A percentile compares a stretch with the other conserved stretches of the same genome.
Evolutionary conservation across 2,888 invertebrate genomes (phyloP).

Genomic region (Amaurobius ferox): DNA sequence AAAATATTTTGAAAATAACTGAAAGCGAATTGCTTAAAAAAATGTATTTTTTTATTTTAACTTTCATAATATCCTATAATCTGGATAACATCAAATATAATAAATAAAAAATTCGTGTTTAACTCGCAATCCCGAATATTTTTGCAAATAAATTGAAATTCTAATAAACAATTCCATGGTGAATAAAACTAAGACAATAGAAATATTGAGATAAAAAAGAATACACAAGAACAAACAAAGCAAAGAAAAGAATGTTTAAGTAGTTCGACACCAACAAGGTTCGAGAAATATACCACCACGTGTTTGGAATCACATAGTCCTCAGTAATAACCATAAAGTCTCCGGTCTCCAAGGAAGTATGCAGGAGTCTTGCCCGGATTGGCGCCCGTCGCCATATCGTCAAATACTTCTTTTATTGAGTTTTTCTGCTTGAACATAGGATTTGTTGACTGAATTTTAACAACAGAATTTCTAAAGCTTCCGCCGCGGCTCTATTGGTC

Average conservation of each 20-base stretch:
- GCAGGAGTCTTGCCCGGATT: slow-evolving; percentile 45
- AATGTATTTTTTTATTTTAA: too few relatives aligned
- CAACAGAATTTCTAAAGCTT: slow-evolving; percentile 56
- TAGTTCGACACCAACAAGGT: slow-evolving; percentile 61
- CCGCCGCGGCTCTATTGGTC: neutral
- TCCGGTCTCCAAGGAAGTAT: slow-evolving; percentile 45
- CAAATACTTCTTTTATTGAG: slow-evolving; percentile 29
- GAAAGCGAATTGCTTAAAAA: too few relatives aligned
- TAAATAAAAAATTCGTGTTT: too few relatives aligned
- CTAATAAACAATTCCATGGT: neutral
- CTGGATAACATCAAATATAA: too few relatives aligned
- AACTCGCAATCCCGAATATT: too few relatives aligned
- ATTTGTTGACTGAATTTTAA: slow-evolving; percentile 70
- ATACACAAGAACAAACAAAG: slow-evolving; percentile 3
- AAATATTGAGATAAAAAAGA: slow-evolving; percentile 9
- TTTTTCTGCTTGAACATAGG: slow-evolving; percentile 56
- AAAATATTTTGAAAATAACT: too few relatives aligned
- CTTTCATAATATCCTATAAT: too few relatives aligned
- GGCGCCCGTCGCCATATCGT: slow-evolving; percentile 51
- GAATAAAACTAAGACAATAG: neutral
- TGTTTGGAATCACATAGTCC: slow-evolving; percentile 42
- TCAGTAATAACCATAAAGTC: slow-evolving; percentile 61
- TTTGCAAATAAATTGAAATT: too few relatives aligned
- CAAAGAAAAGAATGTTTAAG: slow-evolving; percentile 15
- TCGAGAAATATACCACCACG: slow-evolving; percentile 52